Conservation (phyloP, 2,797 vertebrate species). For the Ciconia nigra region DNA sequence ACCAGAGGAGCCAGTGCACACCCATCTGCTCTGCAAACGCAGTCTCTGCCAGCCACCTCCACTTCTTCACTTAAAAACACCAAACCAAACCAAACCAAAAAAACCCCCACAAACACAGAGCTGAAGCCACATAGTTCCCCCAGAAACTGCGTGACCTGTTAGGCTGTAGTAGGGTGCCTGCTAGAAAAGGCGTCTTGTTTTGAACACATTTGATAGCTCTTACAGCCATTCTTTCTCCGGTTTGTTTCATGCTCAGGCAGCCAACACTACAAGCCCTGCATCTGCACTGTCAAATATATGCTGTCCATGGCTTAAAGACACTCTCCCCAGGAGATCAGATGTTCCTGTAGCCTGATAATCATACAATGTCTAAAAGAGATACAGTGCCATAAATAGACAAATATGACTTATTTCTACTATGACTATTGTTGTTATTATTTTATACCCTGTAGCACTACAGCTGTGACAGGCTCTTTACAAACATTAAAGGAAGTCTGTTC, state of each 20-base stretch:
- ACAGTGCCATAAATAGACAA: not conserved
- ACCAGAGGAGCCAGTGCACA: not conserved
- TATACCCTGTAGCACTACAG: not conserved
- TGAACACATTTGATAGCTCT: not conserved
- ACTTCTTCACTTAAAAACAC: not conserved
- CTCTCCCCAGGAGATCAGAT: not conserved
- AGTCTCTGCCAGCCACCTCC: not conserved
- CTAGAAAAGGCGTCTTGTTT: not conserved
- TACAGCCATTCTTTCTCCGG: not conserved
- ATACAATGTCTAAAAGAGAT: not conserved
- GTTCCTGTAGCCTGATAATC: not conserved
- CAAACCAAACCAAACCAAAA: not conserved
- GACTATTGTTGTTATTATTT: not conserved
- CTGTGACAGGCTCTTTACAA: not conserved
- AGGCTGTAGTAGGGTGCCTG: not conserved
- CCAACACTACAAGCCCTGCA: not conserved
- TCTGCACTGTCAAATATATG: not conserved
- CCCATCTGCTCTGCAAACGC: not conserved
- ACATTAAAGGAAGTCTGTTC: not conserved
- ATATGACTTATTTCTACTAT: not conserved
- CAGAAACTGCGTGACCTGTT: not conserved
- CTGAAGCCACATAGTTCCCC: not conserved
- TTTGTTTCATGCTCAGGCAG: not conserved
- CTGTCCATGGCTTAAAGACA: not conserved
- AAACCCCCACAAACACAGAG: no score